Evolutionary conservation across 2,888 invertebrate genomes (phyloP).

Genomic region (Conops quadrifasciatus): DNA sequence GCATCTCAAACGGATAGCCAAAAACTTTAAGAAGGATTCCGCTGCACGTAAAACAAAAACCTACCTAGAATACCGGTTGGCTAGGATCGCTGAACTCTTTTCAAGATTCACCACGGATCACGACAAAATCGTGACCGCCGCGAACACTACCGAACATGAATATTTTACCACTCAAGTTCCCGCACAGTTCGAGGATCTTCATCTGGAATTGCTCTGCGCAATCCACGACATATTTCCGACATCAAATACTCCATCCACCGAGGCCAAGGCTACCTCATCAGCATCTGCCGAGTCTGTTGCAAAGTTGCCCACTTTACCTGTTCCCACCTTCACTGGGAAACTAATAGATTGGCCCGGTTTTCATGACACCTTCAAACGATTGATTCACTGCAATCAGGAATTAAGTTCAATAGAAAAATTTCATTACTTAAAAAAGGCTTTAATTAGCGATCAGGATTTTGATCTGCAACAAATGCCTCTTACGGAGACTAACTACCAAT

Average conservation of each 20-base stretch:
- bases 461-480: too few species aligned
- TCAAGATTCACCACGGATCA: not conserved
- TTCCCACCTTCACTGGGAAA: slow-evolving; percentile 22
- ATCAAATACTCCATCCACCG: not conserved
- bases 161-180: not conserved
- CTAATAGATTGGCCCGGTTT: slow-evolving; percentile 28
- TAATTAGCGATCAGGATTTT: too few species aligned
- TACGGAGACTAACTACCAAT: too few species aligned
- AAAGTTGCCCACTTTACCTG: slow-evolving; percentile 6
- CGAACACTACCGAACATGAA: not conserved
- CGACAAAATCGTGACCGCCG: not conserved
- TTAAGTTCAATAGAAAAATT: slow-evolving; percentile 20
- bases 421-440: too few species aligned
- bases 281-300: not conserved
- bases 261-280: too few species aligned
- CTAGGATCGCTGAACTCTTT: not conserved
- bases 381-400: slow-evolving; percentile 12
- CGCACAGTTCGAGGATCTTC: not conserved
- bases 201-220: slow-evolving; percentile 1
- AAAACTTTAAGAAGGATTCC: not conserved
- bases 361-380: slow-evolving; percentile 15
- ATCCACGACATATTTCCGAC: not conserved
- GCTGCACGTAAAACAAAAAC: not conserved
- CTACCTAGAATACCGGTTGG: not conserved
- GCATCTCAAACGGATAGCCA: too few species aligned